Conservation (phyloP, 2,888 invertebrate genomes). For the Acleris cristana region DNA sequence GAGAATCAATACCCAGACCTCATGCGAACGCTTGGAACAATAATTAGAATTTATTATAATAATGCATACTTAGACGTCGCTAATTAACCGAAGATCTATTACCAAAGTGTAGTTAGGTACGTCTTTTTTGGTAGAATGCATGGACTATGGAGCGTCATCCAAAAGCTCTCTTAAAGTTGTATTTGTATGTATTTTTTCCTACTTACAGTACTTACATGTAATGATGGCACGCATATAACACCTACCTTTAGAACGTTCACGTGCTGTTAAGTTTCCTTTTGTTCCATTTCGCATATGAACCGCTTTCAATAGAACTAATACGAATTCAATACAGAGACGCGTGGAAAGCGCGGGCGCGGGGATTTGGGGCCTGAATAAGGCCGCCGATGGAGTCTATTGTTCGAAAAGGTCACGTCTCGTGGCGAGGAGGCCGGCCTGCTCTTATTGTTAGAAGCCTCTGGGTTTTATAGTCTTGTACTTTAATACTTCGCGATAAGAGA, state of each 20-base stretch:
- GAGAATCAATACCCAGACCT: too few species aligned
- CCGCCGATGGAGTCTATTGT: constrained; percentile 65
- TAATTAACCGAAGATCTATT: too few species aligned
- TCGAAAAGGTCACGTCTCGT: constrained; percentile 56
- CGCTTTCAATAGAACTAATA: constrained; percentile 15
- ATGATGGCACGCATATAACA: too few species aligned
- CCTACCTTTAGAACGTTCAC: too few species aligned
- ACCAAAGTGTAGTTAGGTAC: too few species aligned
- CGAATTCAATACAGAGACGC: constrained; percentile 44
- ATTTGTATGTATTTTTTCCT: too few species aligned
- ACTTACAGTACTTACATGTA: too few species aligned
- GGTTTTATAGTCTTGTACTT: not conserved
- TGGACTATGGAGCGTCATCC: too few species aligned
- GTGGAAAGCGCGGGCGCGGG: constrained; percentile 61
- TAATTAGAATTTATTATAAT: too few species aligned
- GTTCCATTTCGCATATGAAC: not conserved
- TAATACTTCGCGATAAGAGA: constrained; percentile 6
- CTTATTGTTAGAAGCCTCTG: constrained; percentile 9
- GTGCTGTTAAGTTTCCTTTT: not conserved
- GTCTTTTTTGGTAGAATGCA: too few species aligned
- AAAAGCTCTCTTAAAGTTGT: too few species aligned
- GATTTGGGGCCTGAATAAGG: constrained; percentile 55
- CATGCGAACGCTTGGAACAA: not conserved
- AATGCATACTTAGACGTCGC: too few species aligned
- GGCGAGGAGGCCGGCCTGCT: constrained; percentile 33